Base-by-base conservation (phyloP, 2,888 invertebrate genomes). In the Dolichopus griseipennis region DNA sequence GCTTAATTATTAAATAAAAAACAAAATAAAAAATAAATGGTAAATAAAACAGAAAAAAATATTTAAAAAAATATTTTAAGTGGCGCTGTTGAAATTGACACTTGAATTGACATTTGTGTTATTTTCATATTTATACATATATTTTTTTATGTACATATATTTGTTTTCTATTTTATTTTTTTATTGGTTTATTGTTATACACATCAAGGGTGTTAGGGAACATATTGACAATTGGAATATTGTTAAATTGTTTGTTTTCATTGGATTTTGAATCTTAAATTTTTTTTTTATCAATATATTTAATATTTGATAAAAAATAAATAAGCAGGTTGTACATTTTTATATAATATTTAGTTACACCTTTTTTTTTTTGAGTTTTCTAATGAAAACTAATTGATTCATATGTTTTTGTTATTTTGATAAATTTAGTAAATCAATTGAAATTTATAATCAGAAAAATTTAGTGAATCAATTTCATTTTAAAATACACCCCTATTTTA, bases 41-140 rank as follows among this genome's bases (percentile, higher is more conserved):
- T 2, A 52, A 18, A 18, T 2, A 37, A 37, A n/a, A 52, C 15
- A 52, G 18, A 12, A 52, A 52, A 52, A 52, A 9, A 18, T 10
- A 37, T 10, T 37, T 37, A 37, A 37, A 37, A 34, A 27, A 52
- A 52, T 18, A 52, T 52, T 52, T 41, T 52, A 52, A 52, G 52
- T 52, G 52, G 52, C 52, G 52, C 52, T 52, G 52, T 52, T 52
- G 52, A 52, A 52, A 52, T 52, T 52, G 52, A 52, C 52, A 52
- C 52, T 52, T 52, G 52, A 52, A 52, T 52, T 52, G 52, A 52
- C 52, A 52, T 52, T 52, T 52, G 6, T 43, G 15, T 52, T 52
- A 18, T 52, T 52, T 18, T 52, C 1, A 52, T 52, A 18, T 52
- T 52, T 52, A 4, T 52, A 18, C 18, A 12, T 52, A 52, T 52